Evolutionary conservation across 2,113 vertebrate species (phyloP), one percentile per base, ranked within the genome.

Genomic region (Procavia capensis): DNA sequence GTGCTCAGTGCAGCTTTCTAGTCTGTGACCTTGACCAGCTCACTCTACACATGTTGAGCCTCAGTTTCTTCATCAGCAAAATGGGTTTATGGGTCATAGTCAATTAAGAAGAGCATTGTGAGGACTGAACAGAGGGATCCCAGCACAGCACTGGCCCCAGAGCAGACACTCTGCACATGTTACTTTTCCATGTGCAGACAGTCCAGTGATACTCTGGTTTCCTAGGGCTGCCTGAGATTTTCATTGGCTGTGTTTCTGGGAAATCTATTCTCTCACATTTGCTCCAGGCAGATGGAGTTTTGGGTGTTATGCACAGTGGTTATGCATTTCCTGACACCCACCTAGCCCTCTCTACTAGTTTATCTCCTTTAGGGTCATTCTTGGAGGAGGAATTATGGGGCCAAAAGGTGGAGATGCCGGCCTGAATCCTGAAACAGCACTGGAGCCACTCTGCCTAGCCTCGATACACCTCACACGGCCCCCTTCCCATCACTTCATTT

Each of bases 111-210:
- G 45, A 61, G 10, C 1, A 1, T 34, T 27, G 17, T 84, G 57
- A 36, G 5, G 25, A 64, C 45, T 57, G 10, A 13, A 16, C 14
- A 1, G 13, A 24, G 59, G 2, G 6, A 2, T 41, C n/a, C 25
- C 2, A 10, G 36, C 66, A 41, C 22, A 11, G 75, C 4, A 11
- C 76, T 68, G 13, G 63, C 76, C 79, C 24, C 5, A 4, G 29
- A 36, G 5, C 29, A 24, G 11, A 45, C 27, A 0, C 25, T 43
- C 61, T 5, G 20, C 76, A 9, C 20, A 36, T 1, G 10, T 31
- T 19, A 4, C 16, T 5, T 0, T 17, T 19, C 5, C 19, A 34
- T 6, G 0, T 3, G 43, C 9, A n/a, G 43, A 16, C 0, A 2
- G 39, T 10, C 41, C 27, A 19, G 0, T 1, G 45, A 34, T 5